phyloP scores from a whole-genome alignment of 1,140 invertebrate species.

The Drosophila neocordata region DNA sequence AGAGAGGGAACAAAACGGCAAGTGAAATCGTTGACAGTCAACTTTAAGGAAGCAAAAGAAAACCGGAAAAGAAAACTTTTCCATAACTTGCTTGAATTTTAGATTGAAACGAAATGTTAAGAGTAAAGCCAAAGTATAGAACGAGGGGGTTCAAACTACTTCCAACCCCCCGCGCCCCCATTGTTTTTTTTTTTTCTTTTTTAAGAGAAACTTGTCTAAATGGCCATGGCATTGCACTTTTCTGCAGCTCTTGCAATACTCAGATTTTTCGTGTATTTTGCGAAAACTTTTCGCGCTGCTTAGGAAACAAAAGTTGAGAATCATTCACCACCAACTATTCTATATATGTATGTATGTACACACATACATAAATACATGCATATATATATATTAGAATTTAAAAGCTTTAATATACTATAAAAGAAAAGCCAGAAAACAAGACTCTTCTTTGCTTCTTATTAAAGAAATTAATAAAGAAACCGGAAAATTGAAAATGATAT shows the following conservation, averaged over 20 bases:
- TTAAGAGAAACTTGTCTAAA: slow-evolving; percentile 1
- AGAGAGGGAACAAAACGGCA: not conserved
- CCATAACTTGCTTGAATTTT: slow-evolving; percentile 60
- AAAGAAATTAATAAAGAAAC: too few species aligned
- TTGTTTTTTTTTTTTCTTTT: not conserved
- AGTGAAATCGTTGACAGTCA: slow-evolving; percentile 46
- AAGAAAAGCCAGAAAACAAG: too few species aligned
- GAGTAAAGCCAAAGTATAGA: slow-evolving; percentile 1
- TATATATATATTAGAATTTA: not conserved
- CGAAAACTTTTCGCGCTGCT: not conserved
- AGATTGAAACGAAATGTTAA: slow-evolving; percentile 27
- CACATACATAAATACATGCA: not conserved
- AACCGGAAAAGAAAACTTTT: slow-evolving; percentile 52
- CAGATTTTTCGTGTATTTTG: slow-evolving; percentile 2
- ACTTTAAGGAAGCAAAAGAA: slow-evolving; percentile 40
- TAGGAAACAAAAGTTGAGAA: not conserved
- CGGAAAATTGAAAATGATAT: too few species aligned
- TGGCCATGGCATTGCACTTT: slow-evolving; percentile 19
- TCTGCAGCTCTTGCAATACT: slow-evolving; percentile 6
- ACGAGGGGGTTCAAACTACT: not conserved
- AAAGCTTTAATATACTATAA: not conserved
- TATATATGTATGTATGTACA: not conserved
- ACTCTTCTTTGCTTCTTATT: too few species aligned
- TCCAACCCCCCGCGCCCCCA: not conserved
- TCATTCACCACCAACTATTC: not conserved